Evolutionary conservation across 2,888 invertebrate genomes (phyloP), one percentile per base, ranked within the genome.

Genomic region (Cylindroiulus punctatus): DNA sequence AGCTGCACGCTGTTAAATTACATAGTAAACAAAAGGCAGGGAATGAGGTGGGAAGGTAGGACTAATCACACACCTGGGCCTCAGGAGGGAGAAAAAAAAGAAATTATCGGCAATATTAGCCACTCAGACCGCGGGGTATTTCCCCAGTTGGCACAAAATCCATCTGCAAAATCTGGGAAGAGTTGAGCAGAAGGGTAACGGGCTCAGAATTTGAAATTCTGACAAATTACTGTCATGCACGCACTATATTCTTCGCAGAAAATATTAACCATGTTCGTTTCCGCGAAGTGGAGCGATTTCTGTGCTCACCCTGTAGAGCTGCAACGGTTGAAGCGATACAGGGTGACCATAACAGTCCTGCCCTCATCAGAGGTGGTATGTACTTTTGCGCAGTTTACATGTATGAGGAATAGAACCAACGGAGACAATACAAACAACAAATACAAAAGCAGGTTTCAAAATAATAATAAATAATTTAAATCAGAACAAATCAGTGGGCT

Each of bases 41-140:
- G 76, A 30, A 76, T 76, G 76, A 76, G 76, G 76, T 76, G 76
- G 76, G 76, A 76, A 76, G 76, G 76, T 76, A 76, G 76, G 76
- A 12, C 76, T 76, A 76, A 76, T 76, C 76, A 76, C 76, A 76
- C 76, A 76, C 76, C 76, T 76, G 76, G 76, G 76, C 76, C 30
- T 76, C 76, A 12, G 30, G 26, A 32, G 44, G 44, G 44, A 22
- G 0, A 65, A 76, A 76, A 76, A 76, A 76, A 30, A 22, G 22
- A 76, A 76, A 76, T 76, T 76, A 76, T 30, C 26, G 76, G 17
- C 30, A 4, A 32, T 76, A 76, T 30, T 12, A 76, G 30, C 76
- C 76, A 30, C 76, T 76, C 8, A 76, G 30, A 1, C 65, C 26
- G 26, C 65, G 65, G 65, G 65, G n/a, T 65, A 65, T 65, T 65